Base-by-base conservation (phyloP, 2,113 vertebrate species). In the Barbus barbus region DNA sequence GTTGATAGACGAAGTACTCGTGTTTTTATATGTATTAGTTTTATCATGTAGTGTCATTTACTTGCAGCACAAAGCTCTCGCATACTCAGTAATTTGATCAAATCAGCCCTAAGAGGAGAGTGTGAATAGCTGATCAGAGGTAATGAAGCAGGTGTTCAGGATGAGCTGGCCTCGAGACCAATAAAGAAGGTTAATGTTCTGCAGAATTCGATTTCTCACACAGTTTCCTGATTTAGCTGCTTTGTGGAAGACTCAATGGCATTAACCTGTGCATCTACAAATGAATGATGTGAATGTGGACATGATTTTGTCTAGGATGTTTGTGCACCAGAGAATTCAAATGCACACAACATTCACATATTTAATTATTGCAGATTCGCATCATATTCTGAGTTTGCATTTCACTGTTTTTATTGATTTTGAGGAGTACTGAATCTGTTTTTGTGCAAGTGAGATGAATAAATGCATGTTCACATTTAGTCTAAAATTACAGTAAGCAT, bases 121-220 rank as follows among this genome's bases (percentile, higher is more conserved):
- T 33, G 48, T 58, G 74, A 56, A 58, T 82, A 48, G 28, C 41
- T 69, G 26, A 81, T 36, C 48, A 36, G 44, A 36, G 36, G 58
- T 53, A 77, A 65, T 65, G 82, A 67, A 76, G 82, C 82, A 65
- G 60, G 18, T 67, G 31, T 83, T 67, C 63, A 60, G 60, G 73
- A 33, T 83, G 60, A 77, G 58, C 41, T 67, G 60, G 75, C 38
- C 28, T 65, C 12, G 26, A 83, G 53, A 7, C 72, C 18, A 4
- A 46, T 51, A 38, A 67, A 67, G 58, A 67, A 83, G 82, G 58
- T 77, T 63, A 83, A 83, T 65, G 82, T 33, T 83, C 82, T 76
- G 74, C 9, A 33, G 18, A 56, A 76, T 76, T 56, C 9, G 2
- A 56, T 76, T 36, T 76, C 28, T 76, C 28, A 51, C 18, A 76